Conservation (phyloP, 2,888 invertebrate genomes). For the Microctonus hyperodae region DNA sequence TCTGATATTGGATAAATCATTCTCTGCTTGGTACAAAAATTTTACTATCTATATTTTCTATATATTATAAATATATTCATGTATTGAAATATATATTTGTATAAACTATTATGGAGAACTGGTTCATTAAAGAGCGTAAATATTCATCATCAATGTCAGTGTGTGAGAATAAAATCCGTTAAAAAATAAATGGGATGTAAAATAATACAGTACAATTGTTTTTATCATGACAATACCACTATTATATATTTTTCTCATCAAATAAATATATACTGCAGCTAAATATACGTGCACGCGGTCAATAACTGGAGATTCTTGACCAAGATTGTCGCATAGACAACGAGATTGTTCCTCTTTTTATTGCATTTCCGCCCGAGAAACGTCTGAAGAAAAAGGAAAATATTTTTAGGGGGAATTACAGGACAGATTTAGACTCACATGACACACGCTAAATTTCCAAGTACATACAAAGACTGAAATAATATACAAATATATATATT, state of each 20-base stretch:
- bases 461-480: no score
- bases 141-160: no score
- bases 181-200: no score
- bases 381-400: neutral
- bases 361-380: neutral
- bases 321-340: neutral
- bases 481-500: no score
- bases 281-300: neutral
- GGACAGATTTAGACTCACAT: neutral
- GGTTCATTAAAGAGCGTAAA: no score
- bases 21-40: neutral
- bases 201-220: no score
- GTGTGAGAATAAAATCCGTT: no score
- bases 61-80: no score
- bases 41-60: neutral
- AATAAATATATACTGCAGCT: neutral
- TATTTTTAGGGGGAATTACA: neutral
- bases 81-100: no score
- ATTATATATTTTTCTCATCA: neutral
- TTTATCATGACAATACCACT: no score
- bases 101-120: no score
- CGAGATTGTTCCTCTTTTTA: neutral
- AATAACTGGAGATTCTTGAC: neutral
- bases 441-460: no score
- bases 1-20: neutral